phyloP scores from a whole-genome alignment of 2,888 invertebrate species.

The Ophraella communa region DNA sequence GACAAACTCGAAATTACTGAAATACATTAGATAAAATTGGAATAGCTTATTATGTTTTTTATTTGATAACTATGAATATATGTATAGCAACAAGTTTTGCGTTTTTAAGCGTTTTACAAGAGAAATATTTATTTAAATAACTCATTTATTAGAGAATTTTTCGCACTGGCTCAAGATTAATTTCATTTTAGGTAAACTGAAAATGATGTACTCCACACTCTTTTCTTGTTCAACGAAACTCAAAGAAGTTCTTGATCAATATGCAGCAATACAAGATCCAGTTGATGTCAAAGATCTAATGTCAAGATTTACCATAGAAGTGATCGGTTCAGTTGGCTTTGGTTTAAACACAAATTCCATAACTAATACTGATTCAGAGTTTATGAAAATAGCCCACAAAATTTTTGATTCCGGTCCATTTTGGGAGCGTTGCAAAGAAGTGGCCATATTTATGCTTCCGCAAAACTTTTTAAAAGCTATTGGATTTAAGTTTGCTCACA shows the following conservation, averaged over 20 bases:
- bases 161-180: too few species aligned
- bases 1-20: too few species aligned
- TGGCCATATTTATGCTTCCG: slow-evolving; percentile 35
- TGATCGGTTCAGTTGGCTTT: slow-evolving; percentile 67
- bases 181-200: slow-evolving; percentile 63
- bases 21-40: too few species aligned
- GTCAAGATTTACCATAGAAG: slow-evolving; percentile 66
- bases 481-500: slow-evolving; percentile 37
- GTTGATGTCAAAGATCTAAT: slow-evolving; percentile 60
- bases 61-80: too few species aligned
- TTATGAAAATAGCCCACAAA: slow-evolving; percentile 47
- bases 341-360: slow-evolving; percentile 66
- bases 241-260: slow-evolving; percentile 57
- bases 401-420: slow-evolving; percentile 36
- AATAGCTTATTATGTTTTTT: too few species aligned
- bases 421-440: slow-evolving; percentile 16
- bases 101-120: too few species aligned
- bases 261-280: slow-evolving; percentile 48
- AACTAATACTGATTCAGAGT: slow-evolving; percentile 61
- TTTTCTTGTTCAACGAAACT: slow-evolving; percentile 63
- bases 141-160: too few species aligned
- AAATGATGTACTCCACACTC: slow-evolving; percentile 68
- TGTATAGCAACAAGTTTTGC: too few species aligned
- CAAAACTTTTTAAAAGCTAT: slow-evolving; percentile 34
- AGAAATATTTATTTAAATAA: too few species aligned